Evolutionary conservation across 2,888 invertebrate genomes (phyloP).

Genomic region (Drosophila prolongata): DNA sequence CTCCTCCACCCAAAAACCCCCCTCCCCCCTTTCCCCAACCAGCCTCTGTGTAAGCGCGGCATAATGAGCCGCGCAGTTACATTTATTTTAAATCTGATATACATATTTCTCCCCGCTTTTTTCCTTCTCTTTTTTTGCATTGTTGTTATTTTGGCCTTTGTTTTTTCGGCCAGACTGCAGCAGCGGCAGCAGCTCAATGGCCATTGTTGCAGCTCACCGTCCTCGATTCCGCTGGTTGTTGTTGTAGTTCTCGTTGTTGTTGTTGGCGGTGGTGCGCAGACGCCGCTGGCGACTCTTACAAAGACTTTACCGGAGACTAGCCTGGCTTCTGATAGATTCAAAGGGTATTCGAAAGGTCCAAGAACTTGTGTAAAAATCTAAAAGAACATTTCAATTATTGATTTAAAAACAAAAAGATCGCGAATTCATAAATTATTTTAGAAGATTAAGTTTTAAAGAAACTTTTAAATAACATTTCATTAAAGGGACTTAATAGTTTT

Average conservation of each 20-base stretch:
- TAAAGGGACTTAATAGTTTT: too few relatives aligned
- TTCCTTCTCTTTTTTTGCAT: slow-evolving; percentile 35
- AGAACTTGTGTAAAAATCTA: neutral
- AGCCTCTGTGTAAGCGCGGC: slow-evolving; percentile 69
- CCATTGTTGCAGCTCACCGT: slow-evolving; percentile 67
- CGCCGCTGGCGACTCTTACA: slow-evolving; percentile 70
- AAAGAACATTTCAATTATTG: neutral
- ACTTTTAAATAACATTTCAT: too few relatives aligned
- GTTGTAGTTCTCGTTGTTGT: slow-evolving; percentile 18
- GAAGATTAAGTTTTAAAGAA: too few relatives aligned
- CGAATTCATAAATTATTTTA: too few relatives aligned
- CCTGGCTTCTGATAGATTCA: slow-evolving; percentile 56
- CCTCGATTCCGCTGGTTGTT: slow-evolving; percentile 25
- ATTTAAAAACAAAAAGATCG: neutral
- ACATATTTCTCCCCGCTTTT: slow-evolving; percentile 71
- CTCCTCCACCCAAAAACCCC: neutral
- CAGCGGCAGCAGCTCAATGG: slow-evolving; percentile 72
- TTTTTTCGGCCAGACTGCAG: slow-evolving; percentile 54
- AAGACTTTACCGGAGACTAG: slow-evolving; percentile 66
- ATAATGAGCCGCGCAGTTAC: slow-evolving; percentile 81
- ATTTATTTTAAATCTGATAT: slow-evolving; percentile 83
- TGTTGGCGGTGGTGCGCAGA: slow-evolving; percentile 38
- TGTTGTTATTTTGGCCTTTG: slow-evolving; percentile 74
- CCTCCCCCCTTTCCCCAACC: neutral
- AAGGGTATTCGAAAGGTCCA: slow-evolving; percentile 36